Conservation (phyloP, 1,140 invertebrate species). For the Stenopsyche tienmushanensis region DNA sequence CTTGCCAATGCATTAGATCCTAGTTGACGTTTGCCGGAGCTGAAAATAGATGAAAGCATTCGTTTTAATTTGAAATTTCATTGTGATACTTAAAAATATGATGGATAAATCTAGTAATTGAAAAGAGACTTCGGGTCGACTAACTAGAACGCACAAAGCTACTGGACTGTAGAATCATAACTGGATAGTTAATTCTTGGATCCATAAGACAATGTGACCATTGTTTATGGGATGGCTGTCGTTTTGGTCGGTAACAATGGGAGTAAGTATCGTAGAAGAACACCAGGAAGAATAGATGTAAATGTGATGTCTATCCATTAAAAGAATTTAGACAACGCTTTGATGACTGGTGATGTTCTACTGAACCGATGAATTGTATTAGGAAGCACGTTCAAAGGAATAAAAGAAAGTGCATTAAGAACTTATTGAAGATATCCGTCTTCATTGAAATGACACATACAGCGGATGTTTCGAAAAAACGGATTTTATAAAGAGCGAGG, state of each 20-base stretch:
- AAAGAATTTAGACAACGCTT: not conserved
- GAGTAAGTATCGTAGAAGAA: not conserved
- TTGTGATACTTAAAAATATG: not conserved
- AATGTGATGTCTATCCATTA: not conserved
- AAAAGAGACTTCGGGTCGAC: not conserved
- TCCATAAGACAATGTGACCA: not conserved
- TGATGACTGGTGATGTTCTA: too few species aligned
- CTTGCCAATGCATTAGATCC: conserved; percentile 83
- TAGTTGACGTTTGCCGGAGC: conserved; percentile 72
- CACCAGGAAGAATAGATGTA: not conserved
- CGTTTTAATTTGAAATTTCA: not conserved
- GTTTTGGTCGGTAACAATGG: not conserved
- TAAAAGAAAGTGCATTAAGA: too few species aligned
- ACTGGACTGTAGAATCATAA: not conserved
- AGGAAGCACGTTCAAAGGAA: too few species aligned
- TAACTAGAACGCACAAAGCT: not conserved
- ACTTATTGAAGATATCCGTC: too few species aligned
- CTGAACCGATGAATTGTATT: too few species aligned
- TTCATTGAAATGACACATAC: too few species aligned
- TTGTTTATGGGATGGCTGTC: not conserved
- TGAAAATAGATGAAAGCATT: conserved; percentile 47
- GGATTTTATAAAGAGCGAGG: too few species aligned
- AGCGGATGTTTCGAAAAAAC: too few species aligned
- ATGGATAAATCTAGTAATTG: not conserved
- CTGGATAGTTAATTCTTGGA: not conserved